Evolutionary conservation across 1,140 invertebrate genomes (phyloP).

Genomic region (Formica exsecta): DNA sequence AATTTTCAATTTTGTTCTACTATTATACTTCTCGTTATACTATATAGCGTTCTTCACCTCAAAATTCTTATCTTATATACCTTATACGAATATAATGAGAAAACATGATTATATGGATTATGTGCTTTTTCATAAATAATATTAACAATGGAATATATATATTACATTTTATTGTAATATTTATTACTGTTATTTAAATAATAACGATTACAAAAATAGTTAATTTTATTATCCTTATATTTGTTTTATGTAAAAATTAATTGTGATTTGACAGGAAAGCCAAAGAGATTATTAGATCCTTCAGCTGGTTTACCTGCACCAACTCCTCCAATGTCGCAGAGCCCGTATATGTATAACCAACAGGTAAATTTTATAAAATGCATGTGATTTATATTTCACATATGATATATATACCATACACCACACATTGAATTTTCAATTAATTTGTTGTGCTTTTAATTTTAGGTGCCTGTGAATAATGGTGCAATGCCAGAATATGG

Average conservation of each 20-base stretch:
- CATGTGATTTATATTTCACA: not conserved
- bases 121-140: not conserved
- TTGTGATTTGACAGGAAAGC: constrained; percentile 79
- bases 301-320: constrained; percentile 78
- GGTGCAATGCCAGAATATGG: constrained; percentile 82
- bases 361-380: constrained; percentile 77
- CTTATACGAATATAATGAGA: not conserved
- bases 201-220: not conserved
- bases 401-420: not conserved
- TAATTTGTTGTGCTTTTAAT: constrained; percentile 13
- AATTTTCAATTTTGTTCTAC: not conserved
- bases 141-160: not conserved
- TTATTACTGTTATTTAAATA: not conserved
- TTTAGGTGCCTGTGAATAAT: constrained; percentile 81
- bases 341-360: constrained; percentile 82
- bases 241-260: not conserved
- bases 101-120: not conserved
- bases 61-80: not conserved
- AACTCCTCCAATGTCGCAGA: constrained; percentile 72
- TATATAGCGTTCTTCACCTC: too few species aligned
- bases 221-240: constrained; percentile 5
- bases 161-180: not conserved
- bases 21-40: not conserved
- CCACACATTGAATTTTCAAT: not conserved
- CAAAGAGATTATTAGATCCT: constrained; percentile 84